Evolutionary conservation across 2,113 vertebrate species (phyloP).

Genomic region (Scopus umbretta): DNA sequence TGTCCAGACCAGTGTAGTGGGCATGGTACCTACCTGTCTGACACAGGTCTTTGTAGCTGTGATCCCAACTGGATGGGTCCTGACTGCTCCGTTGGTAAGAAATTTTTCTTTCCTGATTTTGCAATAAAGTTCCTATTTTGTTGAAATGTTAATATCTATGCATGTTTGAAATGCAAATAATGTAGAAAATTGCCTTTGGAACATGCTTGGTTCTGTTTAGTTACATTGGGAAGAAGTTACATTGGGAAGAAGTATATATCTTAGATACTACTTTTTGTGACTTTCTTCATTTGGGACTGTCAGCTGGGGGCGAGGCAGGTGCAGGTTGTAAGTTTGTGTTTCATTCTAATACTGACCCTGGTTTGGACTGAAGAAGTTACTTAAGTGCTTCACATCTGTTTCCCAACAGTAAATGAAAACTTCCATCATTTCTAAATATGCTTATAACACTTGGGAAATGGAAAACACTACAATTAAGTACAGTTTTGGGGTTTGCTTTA

Average conservation of each 20-base stretch:
- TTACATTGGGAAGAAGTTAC: background rate
- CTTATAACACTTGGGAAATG: background rate
- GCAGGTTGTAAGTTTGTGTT: background rate
- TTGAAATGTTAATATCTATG: fast-evolving
- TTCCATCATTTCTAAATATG: background rate
- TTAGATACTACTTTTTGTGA: background rate
- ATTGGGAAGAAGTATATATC: background rate
- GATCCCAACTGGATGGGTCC: conserved; percentile 99
- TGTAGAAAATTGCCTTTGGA: background rate
- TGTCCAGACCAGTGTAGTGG: conserved; percentile 98
- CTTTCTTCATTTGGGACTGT: background rate
- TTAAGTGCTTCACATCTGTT: background rate
- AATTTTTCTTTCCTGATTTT: background rate
- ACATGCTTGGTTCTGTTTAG: background rate
- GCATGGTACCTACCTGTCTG: conserved; percentile 91
- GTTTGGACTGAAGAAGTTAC: background rate
- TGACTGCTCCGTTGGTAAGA: conserved; percentile 95
- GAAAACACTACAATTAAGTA: background rate
- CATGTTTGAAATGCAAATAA: background rate
- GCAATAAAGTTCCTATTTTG: fast-evolving
- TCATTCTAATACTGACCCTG: background rate
- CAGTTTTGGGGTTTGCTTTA: background rate
- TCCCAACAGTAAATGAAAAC: background rate
- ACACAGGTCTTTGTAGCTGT: conserved; percentile 94
- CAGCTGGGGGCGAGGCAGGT: background rate